These are phyloP conservation scores for Pachypanchax playfairii DNA, from an alignment of 2,113 vertebrate species.

Conservation along the genomic window DNA sequence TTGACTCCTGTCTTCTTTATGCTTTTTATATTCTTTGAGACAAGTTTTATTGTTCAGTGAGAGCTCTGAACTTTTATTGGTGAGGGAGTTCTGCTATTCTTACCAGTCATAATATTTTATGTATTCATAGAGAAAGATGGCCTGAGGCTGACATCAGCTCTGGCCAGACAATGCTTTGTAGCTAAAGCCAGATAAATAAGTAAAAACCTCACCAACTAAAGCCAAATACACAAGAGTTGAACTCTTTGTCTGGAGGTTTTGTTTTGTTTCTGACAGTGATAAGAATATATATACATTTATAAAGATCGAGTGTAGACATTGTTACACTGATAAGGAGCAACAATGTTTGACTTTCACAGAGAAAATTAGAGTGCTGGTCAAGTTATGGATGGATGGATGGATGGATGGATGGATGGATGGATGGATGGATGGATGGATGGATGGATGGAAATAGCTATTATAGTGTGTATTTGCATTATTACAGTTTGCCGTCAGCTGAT, in stretches of 20 bases:
- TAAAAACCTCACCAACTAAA: slow-evolving; percentile 7
- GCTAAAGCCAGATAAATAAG: no score
- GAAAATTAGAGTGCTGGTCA: no score
- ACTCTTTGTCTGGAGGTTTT: slow-evolving; percentile 3
- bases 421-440: no score
- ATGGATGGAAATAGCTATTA: no score
- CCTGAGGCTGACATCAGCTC: slow-evolving; percentile 40
- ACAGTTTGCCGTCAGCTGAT: no score
- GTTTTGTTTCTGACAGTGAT: slow-evolving; percentile 15
- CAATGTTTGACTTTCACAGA: not conserved
- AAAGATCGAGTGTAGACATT: no score
- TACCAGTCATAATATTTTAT: slow-evolving; percentile 18
- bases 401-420: no score
- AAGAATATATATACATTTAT: no score
- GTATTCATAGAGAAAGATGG: slow-evolving; percentile 22
- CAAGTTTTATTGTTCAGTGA: slow-evolving; percentile 41
- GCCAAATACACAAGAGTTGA: slow-evolving; percentile 12
- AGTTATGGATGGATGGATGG: no score
- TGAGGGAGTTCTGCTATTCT: slow-evolving; percentile 47
- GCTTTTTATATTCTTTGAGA: slow-evolving; percentile 22
- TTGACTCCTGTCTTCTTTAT: slow-evolving; percentile 26
- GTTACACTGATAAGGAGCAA: no score
- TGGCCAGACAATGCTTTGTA: slow-evolving; percentile 19
- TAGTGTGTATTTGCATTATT: no score
- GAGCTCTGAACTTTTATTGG: slow-evolving; percentile 28